Percentiles rank a stretch among this genome's conserved stretches.
phyloP scores from a whole-genome alignment of 2,888 invertebrate genomes.

The Meghimatium bilineatum region DNA sequence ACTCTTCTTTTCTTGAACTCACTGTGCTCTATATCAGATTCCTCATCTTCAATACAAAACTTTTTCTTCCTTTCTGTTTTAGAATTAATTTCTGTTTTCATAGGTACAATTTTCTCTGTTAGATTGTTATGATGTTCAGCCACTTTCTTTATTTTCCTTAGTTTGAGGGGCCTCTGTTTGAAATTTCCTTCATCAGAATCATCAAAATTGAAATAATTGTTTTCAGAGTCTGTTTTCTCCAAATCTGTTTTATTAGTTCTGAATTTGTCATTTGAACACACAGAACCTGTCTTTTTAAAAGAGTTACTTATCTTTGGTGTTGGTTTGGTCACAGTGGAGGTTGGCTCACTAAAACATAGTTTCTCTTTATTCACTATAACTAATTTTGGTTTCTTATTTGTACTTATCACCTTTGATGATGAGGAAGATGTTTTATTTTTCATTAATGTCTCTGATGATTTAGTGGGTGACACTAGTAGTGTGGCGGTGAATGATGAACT shows the following conservation, averaged over 20 bases:
- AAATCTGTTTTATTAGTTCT: not conserved
- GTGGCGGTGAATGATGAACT: not conserved
- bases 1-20: not conserved
- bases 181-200: constrained; percentile 34
- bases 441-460: not conserved
- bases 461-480: not conserved
- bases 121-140: not conserved
- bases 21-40: not conserved
- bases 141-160: not conserved
- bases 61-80: constrained; percentile 28
- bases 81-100: not conserved
- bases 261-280: not conserved
- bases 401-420: not conserved
- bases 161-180: not conserved
- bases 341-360: not conserved
- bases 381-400: constrained; percentile 25
- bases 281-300: not conserved
- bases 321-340: not conserved
- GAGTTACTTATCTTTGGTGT: not conserved
- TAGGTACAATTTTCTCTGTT: not conserved
- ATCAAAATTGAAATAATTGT: constrained; percentile 31
- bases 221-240: not conserved
- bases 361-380: constrained; percentile 28
- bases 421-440: not conserved
- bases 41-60: not conserved